A percentile compares a stretch with the other conserved stretches of the same genome.
phyloP scores from a whole-genome alignment of 1,140 invertebrate genomes.

The Drosophila ananassae region DNA sequence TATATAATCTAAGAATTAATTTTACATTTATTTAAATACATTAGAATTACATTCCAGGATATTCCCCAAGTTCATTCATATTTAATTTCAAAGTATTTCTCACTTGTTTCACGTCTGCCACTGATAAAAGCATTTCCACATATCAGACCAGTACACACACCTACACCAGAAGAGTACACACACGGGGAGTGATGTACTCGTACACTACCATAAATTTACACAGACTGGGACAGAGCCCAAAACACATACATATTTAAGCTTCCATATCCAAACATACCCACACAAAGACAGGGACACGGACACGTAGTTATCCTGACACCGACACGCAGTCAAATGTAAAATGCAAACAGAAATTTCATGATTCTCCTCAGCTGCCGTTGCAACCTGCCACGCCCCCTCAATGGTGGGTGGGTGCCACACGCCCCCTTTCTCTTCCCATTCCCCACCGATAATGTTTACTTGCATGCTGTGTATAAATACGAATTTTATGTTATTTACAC shows the following conservation, averaged over 20 bases:
- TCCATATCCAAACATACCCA: conserved; percentile 23
- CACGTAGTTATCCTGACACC: conserved; percentile 67
- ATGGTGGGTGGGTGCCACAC: not conserved
- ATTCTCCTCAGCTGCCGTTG: conserved; percentile 53
- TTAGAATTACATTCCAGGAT: conserved; percentile 17
- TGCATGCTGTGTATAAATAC: conserved; percentile 80
- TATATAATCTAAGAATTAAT: too few relatives aligned
- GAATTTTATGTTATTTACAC: conserved; percentile 82
- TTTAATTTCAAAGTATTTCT: conserved; percentile 27
- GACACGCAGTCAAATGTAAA: conserved; percentile 79
- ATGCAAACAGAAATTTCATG: conserved; percentile 74
- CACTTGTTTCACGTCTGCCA: conserved; percentile 66
- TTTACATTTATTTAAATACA: not conserved
- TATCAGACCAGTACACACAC: conserved; percentile 44
- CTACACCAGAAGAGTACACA: conserved; percentile 12
- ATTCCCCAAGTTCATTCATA: conserved; percentile 1
- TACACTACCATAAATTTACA: conserved; percentile 36
- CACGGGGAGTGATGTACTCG: conserved; percentile 39
- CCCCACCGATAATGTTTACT: conserved; percentile 52
- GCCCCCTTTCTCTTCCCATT: not conserved
- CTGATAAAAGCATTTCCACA: conserved; percentile 78
- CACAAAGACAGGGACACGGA: conserved; percentile 25
- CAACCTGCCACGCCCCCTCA: conserved; percentile 6
- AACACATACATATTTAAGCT: conserved; percentile 25
- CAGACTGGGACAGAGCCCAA: conserved; percentile 17